Base-by-base conservation (phyloP, 2,888 invertebrate species). In the Disparrhopalites patrizii region DNA sequence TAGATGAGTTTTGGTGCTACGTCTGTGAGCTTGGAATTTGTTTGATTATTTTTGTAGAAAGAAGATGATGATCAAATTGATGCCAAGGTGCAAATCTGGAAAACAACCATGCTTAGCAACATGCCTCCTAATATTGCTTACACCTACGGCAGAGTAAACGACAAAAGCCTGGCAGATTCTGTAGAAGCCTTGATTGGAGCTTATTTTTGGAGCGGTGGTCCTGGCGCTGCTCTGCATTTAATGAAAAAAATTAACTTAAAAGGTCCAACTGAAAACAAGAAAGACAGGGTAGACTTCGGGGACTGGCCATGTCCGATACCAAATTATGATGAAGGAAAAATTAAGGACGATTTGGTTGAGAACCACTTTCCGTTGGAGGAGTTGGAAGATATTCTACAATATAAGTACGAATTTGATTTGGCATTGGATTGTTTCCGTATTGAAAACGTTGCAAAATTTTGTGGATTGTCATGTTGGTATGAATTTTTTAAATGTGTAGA, bases 101-200 rank as follows among this genome's bases (percentile, higher is more conserved):
- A 38, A 62, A 31, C 3, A 4, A 33, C 18, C 20, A n/a, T 36
- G 5, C 1, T 4, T 25, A 30, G n/a, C 50, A 31, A n/a, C 8
- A 50, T 40, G 15, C 67, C 64, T 0, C 8, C 28, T 0, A 60
- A 70, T 15, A 61, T 64, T 1, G 62, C 66, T 0, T 71, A 63
- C 36, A 66, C 65, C 0, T 70, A 69, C 51, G 55, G 67, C 3
- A 58, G 65, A 4, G n/a, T 75, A 31, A 27, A 56, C 1, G 82
- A 82, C 71, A 92, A 83, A 79, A 79, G 83, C 57, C 79, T 90
- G 3, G 89, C 95, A 0, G 95, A 96, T 79, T 84, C 85, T 68
- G 87, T 93, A 1, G 95, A 96, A 80, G 89, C 94, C 0, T 79
- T 96, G 2, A 86, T 94, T 58, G 93, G 93, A 0, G 85, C 84